phyloP scores from a whole-genome alignment of 2,797 vertebrate species.

The Bradypus variegatus region DNA sequence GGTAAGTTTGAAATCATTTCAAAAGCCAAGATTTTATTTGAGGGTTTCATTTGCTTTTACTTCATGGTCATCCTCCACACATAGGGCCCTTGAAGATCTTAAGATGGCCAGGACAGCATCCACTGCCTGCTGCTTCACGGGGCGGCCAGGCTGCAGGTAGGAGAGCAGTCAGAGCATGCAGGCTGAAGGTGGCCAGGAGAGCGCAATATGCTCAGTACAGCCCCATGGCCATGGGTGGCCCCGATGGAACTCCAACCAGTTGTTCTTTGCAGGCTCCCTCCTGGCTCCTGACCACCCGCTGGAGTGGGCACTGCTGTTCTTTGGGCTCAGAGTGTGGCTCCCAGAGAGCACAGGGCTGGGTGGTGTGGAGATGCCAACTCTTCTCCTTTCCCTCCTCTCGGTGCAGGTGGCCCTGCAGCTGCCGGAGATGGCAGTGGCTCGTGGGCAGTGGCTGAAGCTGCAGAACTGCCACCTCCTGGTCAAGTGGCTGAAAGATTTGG shows the following conservation, averaged over 20 bases:
- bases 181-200: accelerated
- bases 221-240: accelerated
- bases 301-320: accelerated
- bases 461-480: constrained; percentile 97
- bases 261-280: neutral
- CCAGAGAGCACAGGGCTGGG: accelerated
- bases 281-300: accelerated
- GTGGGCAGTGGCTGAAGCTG: constrained; percentile 93
- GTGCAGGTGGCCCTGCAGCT: constrained; percentile 87
- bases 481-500: constrained; percentile 90
- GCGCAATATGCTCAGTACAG: accelerated
- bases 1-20: neutral
- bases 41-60: neutral
- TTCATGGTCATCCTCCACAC: neutral
- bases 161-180: accelerated
- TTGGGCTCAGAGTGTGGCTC: neutral
- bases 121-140: neutral
- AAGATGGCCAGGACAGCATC: neutral
- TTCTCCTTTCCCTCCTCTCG: neutral
- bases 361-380: accelerated
- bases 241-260: neutral
- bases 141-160: neutral
- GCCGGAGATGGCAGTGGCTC: constrained; percentile 79
- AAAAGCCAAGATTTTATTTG: too few species aligned
- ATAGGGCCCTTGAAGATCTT: neutral